Evolutionary conservation across 2,888 invertebrate species (phyloP).

Genomic region (Zhengitettix transpicula): DNA sequence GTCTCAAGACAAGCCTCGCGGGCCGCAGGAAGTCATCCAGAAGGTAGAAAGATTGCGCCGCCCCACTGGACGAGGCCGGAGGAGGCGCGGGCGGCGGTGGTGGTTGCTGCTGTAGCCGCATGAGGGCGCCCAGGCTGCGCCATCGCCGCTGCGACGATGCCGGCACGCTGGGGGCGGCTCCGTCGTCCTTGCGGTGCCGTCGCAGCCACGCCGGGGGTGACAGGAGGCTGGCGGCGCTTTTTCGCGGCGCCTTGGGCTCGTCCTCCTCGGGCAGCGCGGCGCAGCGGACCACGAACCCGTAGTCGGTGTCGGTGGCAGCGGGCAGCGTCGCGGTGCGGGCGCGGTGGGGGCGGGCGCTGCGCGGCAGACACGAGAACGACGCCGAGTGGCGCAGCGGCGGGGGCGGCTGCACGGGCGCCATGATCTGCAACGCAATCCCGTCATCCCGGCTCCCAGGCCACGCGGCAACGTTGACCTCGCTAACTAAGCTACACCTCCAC

Average conservation of each 20-base stretch:
- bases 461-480: too few relatives aligned
- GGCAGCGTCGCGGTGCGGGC: conserved; percentile 28
- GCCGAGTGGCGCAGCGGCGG: conserved; percentile 23
- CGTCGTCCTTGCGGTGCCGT: conserved; percentile 3
- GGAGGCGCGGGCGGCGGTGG: conserved; percentile 27
- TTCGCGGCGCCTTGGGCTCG: neutral
- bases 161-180: conserved; percentile 11
- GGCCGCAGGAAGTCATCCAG: conserved; percentile 30
- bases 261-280: conserved; percentile 8
- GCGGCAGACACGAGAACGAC: conserved; percentile 30
- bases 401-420: neutral
- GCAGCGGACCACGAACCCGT: conserved; percentile 22
- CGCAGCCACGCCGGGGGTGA: neutral
- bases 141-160: conserved; percentile 21
- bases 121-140: conserved; percentile 29
- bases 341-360: conserved; percentile 22
- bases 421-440: too few relatives aligned
- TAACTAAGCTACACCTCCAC: too few relatives aligned
- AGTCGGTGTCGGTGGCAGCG: conserved; percentile 17
- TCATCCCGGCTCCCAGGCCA: too few relatives aligned
- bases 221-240: conserved; percentile 14
- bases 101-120: conserved; percentile 19
- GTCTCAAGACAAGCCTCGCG: neutral
- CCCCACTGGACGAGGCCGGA: conserved; percentile 23
- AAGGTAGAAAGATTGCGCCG: conserved; percentile 30